Evolutionary conservation across 2,113 vertebrate genomes (phyloP), one percentile per base, ranked within the genome.

Genomic region (Leucoraja erinaceus): DNA sequence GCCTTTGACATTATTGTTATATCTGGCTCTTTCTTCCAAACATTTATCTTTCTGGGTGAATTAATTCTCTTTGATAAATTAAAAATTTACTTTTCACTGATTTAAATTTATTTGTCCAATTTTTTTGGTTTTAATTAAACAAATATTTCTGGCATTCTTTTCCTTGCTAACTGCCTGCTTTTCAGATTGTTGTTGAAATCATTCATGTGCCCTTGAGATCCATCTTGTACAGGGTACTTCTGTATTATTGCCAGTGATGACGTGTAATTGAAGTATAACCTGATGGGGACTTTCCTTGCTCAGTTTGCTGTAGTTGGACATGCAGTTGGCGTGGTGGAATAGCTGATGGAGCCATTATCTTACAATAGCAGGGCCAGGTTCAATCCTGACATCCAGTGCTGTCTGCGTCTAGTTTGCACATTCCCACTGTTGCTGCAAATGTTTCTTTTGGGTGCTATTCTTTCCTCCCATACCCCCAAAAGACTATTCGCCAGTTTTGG

Each of bases 201-300:
- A 88, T 88, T 88, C 59, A 28, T 5, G 63, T 88, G 14, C 83
- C 14, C 59, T 63, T 88, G 83, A 88, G 59, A 66, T 88, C 83
- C n/a, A 61, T 88, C 83, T 66, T 31, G n/a, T 66, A n/a, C n/a
- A n/a, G n/a, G n/a, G n/a, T n/a, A 31, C 83, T n/a, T 88, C n/a
- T 28, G 28, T 63, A 28, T 66, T 12, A 16, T 18, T 88, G n/a
- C 14, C 28, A 3, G 59, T 61, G 28, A 31, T 66, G 83, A 63
- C 83, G 6, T 63, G 31, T 12, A 63, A n/a, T 88, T 6, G 83
- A 66, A 63, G 59, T 63, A 28, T 88, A 88, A 66, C 47, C 83
- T 28, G 81, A 61, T 25, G 11, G 61, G 81, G 28, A 47, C 81
- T n/a, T 28, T 61, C 81, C 14, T 66, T n/a, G 61, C 59, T 66